A percentile compares a stretch with the other conserved stretches of the same genome.
Conservation (phyloP, 2,113 vertebrate genomes). For the Probosciger aterrimus region DNA sequence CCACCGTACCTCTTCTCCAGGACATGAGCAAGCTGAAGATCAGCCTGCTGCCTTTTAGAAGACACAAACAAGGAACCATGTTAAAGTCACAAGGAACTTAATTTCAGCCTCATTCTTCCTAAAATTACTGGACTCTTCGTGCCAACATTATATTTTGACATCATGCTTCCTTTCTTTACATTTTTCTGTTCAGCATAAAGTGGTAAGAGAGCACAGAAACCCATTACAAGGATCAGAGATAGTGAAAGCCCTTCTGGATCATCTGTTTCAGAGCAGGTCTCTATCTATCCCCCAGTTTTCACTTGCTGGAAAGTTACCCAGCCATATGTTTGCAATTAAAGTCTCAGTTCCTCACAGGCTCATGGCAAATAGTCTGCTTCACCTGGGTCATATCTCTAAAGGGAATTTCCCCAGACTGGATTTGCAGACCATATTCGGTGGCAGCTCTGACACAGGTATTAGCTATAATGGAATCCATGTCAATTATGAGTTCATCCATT, state of each 20-base stretch:
- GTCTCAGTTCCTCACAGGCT: conserved; percentile 47
- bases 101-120: background rate
- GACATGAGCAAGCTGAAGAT: background rate
- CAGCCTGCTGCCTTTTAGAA: background rate
- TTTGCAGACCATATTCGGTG: conserved; percentile 42
- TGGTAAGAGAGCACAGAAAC: background rate
- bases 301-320: conserved; percentile 58
- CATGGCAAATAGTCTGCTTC: conserved; percentile 53
- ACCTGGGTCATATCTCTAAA: conserved; percentile 59
- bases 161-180: background rate
- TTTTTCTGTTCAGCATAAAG: background rate
- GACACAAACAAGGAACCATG: background rate
- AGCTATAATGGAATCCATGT: conserved; percentile 67
- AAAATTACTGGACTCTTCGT: background rate
- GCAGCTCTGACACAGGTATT: conserved; percentile 63
- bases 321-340: conserved; percentile 62
- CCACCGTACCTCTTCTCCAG: background rate
- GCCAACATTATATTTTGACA: background rate
- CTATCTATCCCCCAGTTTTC: conserved; percentile 17
- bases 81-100: background rate
- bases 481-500: conserved; percentile 67
- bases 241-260: background rate
- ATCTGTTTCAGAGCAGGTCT: conserved; percentile 37
- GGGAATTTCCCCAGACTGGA: conserved; percentile 55
- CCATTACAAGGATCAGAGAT: background rate